Evolutionary conservation across 2,888 invertebrate species (phyloP).

Genomic region (Asteroscopus sphinx): DNA sequence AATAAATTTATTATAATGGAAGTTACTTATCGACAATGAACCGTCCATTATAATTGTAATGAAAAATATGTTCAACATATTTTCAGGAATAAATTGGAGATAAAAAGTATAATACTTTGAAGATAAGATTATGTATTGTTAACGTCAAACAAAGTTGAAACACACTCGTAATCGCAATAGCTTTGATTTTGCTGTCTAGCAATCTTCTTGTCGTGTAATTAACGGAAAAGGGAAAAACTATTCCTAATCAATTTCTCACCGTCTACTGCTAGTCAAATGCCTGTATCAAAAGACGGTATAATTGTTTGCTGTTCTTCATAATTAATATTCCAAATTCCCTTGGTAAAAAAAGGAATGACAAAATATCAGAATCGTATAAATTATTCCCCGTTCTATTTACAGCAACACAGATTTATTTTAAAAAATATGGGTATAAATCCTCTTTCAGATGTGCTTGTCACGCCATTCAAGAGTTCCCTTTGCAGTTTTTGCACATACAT

Average conservation of each 20-base stretch:
- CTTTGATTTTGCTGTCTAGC: too few relatives aligned
- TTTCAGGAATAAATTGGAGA: too few relatives aligned
- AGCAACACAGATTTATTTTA: constrained; percentile 9
- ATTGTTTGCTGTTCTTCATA: not conserved
- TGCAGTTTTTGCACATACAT: constrained; percentile 32
- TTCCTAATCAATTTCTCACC: too few relatives aligned
- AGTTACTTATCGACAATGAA: not conserved
- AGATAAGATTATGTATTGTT: too few relatives aligned
- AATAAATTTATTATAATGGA: not conserved
- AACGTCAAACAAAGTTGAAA: too few relatives aligned
- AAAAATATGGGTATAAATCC: constrained; percentile 27
- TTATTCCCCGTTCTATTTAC: constrained; percentile 7
- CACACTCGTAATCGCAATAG: too few relatives aligned
- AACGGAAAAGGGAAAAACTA: too few relatives aligned
- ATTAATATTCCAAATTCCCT: not conserved
- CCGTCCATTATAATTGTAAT: too few relatives aligned
- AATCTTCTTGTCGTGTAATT: too few relatives aligned
- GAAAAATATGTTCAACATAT: too few relatives aligned
- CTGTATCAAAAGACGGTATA: too few relatives aligned
- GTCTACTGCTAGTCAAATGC: not conserved
- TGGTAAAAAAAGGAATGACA: not conserved
- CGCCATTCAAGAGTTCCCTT: constrained; percentile 16
- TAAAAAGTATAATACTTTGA: too few relatives aligned
- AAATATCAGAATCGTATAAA: constrained; percentile 19
- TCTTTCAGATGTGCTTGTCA: constrained; percentile 34